These are phyloP conservation scores for Folsomia candida DNA, from an alignment of 2,888 invertebrate species.

Conservation along the genomic window DNA sequence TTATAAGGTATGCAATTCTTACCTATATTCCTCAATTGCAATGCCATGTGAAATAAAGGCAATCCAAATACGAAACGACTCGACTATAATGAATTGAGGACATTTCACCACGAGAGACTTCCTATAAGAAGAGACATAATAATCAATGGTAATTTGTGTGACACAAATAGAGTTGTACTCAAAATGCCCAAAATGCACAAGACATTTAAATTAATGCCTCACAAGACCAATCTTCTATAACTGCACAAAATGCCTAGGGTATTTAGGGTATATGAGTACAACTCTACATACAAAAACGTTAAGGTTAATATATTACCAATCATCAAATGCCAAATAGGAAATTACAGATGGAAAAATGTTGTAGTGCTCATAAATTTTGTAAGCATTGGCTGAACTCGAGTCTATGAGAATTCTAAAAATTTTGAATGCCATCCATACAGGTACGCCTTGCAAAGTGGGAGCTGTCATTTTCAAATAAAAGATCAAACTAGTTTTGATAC, in stretches of 20 bases:
- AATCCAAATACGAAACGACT: conserved; percentile 36
- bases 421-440: conserved; percentile 26
- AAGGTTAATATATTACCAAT: too few relatives aligned
- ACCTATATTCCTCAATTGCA: conserved; percentile 37
- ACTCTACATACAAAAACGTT: too few relatives aligned
- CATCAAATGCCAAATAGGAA: conserved; percentile 33
- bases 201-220: too few relatives aligned
- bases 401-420: conserved; percentile 30
- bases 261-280: too few relatives aligned
- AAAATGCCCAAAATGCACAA: conserved; percentile 8
- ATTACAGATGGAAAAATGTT: conserved; percentile 31
- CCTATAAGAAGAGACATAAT: too few relatives aligned
- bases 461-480: neutral
- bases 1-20: conserved; percentile 1
- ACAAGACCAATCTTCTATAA: too few relatives aligned
- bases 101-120: too few relatives aligned
- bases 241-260: too few relatives aligned
- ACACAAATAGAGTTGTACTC: too few relatives aligned
- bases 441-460: conserved; percentile 23
- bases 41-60: conserved; percentile 27
- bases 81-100: conserved; percentile 29
- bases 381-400: conserved; percentile 25
- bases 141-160: too few relatives aligned
- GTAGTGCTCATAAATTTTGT: conserved; percentile 22
- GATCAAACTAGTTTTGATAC: too few relatives aligned